Conservation (phyloP, 1,140 invertebrate species). For the Tribolium castaneum region DNA sequence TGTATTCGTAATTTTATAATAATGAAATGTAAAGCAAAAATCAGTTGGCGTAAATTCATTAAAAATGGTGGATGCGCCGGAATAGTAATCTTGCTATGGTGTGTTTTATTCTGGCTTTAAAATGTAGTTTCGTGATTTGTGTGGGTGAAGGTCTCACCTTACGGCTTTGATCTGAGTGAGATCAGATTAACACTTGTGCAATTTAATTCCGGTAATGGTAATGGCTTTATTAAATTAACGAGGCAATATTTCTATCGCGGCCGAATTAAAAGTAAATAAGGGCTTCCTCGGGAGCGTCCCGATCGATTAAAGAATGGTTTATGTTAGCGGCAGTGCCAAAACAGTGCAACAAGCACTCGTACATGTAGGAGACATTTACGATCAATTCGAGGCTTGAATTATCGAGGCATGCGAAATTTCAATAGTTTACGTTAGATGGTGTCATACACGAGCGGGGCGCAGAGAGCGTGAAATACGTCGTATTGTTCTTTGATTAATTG, state of each 20-base stretch:
- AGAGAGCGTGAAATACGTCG: constrained; percentile 9
- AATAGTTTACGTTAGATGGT: constrained; percentile 32
- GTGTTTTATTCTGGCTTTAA: too few relatives aligned
- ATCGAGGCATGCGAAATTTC: constrained; percentile 19
- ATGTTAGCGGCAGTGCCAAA: background rate
- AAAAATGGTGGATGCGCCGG: too few relatives aligned
- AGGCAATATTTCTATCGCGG: background rate
- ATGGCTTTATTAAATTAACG: background rate
- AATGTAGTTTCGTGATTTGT: background rate
- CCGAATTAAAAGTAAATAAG: constrained; percentile 6
- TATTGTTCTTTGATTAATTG: constrained; percentile 36
- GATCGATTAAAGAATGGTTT: background rate
- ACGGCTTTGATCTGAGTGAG: background rate
- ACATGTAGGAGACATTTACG: constrained; percentile 13
- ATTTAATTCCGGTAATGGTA: constrained; percentile 3
- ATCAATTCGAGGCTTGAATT: constrained; percentile 24
- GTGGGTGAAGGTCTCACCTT: background rate
- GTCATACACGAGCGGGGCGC: constrained; percentile 13
- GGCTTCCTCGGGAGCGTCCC: background rate
- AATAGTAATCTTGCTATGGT: too few relatives aligned
- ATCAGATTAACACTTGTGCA: background rate
- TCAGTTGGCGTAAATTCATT: too few relatives aligned
- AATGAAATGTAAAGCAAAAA: too few relatives aligned
- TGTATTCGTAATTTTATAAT: too few relatives aligned
- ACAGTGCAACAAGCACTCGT: constrained; percentile 19